Evolutionary conservation across 1,140 invertebrate genomes (phyloP), one percentile per base, ranked within the genome.

Genomic region (Lutraria rhynchaena): DNA sequence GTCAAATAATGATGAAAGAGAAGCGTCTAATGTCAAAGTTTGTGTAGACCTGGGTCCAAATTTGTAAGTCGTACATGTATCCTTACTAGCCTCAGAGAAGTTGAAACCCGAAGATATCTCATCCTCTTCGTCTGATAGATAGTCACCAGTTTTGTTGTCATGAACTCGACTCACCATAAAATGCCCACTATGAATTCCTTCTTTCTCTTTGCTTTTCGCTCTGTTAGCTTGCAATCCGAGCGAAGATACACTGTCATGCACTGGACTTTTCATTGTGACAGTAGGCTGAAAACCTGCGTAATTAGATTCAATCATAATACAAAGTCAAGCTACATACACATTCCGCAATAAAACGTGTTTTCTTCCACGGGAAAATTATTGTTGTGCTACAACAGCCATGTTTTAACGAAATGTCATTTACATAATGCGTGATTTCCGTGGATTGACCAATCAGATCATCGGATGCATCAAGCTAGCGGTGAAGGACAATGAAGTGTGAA

Each of bases 121-220:
- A 41, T 86, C 86, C 88, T 97, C 97, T 92, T 99, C 97, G 93
- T 93, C 96, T 91, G 98, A 96, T 15, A 80, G 65, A 35, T 70
- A 70, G 57, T 81, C 78, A 35, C 96, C 96, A 92, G 65, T 71
- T n/a, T 98, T 96, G 37, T 97, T 96, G 92, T 99, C 97, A 93
- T 93, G 92, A 24, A 99, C 98, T 92, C 98, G 95, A 58, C 97
- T 99, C 51, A 99, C 96, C 98, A 99, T 99, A 93, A 99, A 99
- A 92, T 99, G 98, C 27, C 98, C 98, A 87, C 97, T 99, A 92
- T 99, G 98, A 87, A 99, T 99, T 11, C 73, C 73, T 63, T 75
- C 73, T 61, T 75, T 75, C 27, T 75, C 73, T 60, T 60, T 60
- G 29, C 73, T 75, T 17, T 60, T 46, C 22, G 37, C 73, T 22